Base-by-base conservation (phyloP, 2,797 vertebrate genomes). In the Buphagus erythrorhynchus region DNA sequence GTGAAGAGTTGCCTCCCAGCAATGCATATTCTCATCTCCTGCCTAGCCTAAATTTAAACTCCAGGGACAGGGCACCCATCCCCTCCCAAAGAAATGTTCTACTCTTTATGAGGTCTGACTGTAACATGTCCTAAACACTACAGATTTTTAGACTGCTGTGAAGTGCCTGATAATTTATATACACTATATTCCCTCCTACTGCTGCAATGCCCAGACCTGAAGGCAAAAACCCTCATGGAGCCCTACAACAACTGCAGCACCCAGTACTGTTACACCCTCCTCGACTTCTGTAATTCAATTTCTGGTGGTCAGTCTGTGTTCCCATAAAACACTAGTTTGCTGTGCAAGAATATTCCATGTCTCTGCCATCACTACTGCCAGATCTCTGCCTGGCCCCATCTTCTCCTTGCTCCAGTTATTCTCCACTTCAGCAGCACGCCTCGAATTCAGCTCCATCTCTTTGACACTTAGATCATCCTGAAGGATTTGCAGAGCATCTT, bases 401-500 rank as follows among this genome's bases (percentile, higher is more conserved):
- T 78, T 38, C 62, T 80, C 21, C n/a, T 40, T 72, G 38, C 51
- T 74, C 25, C 62, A 67, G 31, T 75, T 76, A 75, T 18, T 73
- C 86, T 43, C 36, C 71, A 18, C 18, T 78, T 69, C 59, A 73
- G 46, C 69, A 54, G 49, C 11, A 72, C 0, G 1, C 16, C 51
- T 55, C 69, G 40, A 81, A 89, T 48, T 75, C 90, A 86, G 29
- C 55, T 62, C 36, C 1, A 0, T 38, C 88, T 83, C 79, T 49
- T 69, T 57, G 58, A 62, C 19, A 17, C 36, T 88, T 86, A 35
- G 29, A 86, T 84, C 31, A 79, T n/a, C 33, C 76, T 65, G 31
- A 80, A 86, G 31, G 59, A 88, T 87, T 63, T 76, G 48, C 48
- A 86, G 42, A 80, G 52, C 67, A 67, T 57, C 90, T 76, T 89